Base-by-base conservation (phyloP, 1,140 invertebrate genomes). In the Pseudomyrmex dendroicus region DNA sequence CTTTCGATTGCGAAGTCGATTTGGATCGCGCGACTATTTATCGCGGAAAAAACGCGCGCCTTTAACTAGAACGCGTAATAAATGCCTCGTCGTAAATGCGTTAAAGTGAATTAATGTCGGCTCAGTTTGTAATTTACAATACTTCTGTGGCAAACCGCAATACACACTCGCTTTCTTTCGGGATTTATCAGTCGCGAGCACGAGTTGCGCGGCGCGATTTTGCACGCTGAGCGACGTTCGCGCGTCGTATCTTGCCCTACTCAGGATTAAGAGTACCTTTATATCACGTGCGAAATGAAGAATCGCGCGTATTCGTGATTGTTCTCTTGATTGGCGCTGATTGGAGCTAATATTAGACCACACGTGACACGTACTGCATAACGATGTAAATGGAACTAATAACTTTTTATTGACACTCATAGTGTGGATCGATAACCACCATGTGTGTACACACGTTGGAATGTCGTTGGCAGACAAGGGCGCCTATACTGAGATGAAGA, bases 301-400 rank as follows among this genome's bases (percentile, higher is more conserved):
- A 66, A 85, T 77, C 17, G 56, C 17, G 9, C 70, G 72, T 72
- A 50, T 46, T 9, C 7, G 61, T 64, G 87, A 88, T 88, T 88
- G 87, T 82, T 72, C 86, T 54, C 63, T 86, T 91, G 87, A 91
- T 88, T 90, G 84, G 50, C 57, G 10, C 57, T 90, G 88, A 91
- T 90, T 91, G 85, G 56, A 66, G 59, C 76, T 90, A 91, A 90
- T 91, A 88, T 88, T 90, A 91, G 84, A 85, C 0, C 35, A 35
- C 64, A 63, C 17, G 13, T 78, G 57, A 54, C 66, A 59, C 17
- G 57, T 82, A 64, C 68, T 74, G 82, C 82, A 82, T 70, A 73
- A 67, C 57, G 52, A 12, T 82, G 63, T 46, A 82, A 80, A 84
- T 77, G 62, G 54, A 74, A 78, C 66, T 87, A 46, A 82, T 84